Evolutionary conservation across 2,888 invertebrate species (phyloP), one percentile per base, ranked within the genome.

Genomic region (Terebella lapidaria): DNA sequence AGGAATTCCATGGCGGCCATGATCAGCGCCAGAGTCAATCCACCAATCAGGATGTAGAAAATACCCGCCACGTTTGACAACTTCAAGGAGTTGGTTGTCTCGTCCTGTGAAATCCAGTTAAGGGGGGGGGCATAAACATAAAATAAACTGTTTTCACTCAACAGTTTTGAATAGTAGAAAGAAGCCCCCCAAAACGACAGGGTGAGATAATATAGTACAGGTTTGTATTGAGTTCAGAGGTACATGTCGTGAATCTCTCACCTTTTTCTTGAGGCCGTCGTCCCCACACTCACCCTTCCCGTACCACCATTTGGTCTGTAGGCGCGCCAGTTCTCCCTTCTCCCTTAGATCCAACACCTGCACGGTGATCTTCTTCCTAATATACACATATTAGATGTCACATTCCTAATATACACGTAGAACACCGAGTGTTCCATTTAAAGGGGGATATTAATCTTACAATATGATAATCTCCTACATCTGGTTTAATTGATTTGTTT

Each of bases 61-160:
- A 97, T 92, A 47, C 97, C 97, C n/a, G 97, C 95, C 49, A 99
- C 94, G 84, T 97, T 96, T 79, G 92, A 92, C 65, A 99, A 83
- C 29, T 94, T 93, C 77, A 99, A 85, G 76, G 94, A 70, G 20
- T 69, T 67, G 54, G 73, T 74, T n/a, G 69, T 49, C 5, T 49
- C 49, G 5, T 10, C 5, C 49, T 49, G 49, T 5, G 22, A 49
- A n/a, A n/a, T n/a, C n/a, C n/a, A n/a, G n/a, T n/a, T n/a, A n/a
- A n/a, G n/a, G n/a, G n/a, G n/a, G n/a, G n/a, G n/a, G n/a, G n/a
- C n/a, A n/a, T n/a, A n/a, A n/a, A n/a, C n/a, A n/a, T n/a, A n/a
- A n/a, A n/a, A n/a, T n/a, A n/a, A n/a, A n/a, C n/a, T n/a, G n/a
- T n/a, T n/a, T n/a, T n/a, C n/a, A n/a, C n/a, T n/a, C n/a, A n/a